Percentiles rank a stretch among this genome's conserved stretches.
These are phyloP conservation scores for Lysandra coridon DNA, from an alignment of 2,888 invertebrate species.

Conservation along the genomic window DNA sequence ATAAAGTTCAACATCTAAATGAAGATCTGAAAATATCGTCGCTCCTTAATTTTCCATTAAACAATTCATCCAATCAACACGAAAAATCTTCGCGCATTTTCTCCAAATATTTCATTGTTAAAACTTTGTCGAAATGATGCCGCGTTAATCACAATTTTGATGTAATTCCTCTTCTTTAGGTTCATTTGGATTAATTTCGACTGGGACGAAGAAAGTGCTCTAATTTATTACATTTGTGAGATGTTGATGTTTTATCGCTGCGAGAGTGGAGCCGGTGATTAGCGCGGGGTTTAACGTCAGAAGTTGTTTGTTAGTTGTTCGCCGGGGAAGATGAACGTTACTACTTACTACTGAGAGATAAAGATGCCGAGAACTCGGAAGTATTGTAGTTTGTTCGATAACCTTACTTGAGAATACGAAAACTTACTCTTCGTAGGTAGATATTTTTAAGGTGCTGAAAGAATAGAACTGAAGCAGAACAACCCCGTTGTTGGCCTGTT, in stretches of 20 bases:
- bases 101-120: background rate
- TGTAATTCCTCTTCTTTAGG: background rate
- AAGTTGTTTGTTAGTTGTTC: slow-evolving; percentile 13
- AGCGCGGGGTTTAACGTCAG: slow-evolving; percentile 15
- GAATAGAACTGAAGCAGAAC: background rate
- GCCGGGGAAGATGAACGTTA: background rate
- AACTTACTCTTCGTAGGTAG: background rate
- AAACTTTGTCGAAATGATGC: background rate
- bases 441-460: background rate
- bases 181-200: slow-evolving; percentile 5
- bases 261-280: slow-evolving; percentile 11
- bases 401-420: background rate
- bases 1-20: background rate
- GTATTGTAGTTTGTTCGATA: background rate
- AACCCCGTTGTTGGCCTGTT: background rate
- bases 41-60: background rate
- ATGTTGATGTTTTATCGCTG: slow-evolving; percentile 13
- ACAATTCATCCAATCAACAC: background rate
- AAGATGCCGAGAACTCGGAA: background rate
- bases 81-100: background rate
- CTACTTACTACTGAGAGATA: background rate
- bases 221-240: background rate
- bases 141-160: background rate
- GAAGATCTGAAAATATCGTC: background rate
- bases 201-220: background rate